Evolutionary conservation across 2,797 vertebrate species (phyloP), one percentile per base, ranked within the genome.

Genomic region (Aulostomus chinensis): DNA sequence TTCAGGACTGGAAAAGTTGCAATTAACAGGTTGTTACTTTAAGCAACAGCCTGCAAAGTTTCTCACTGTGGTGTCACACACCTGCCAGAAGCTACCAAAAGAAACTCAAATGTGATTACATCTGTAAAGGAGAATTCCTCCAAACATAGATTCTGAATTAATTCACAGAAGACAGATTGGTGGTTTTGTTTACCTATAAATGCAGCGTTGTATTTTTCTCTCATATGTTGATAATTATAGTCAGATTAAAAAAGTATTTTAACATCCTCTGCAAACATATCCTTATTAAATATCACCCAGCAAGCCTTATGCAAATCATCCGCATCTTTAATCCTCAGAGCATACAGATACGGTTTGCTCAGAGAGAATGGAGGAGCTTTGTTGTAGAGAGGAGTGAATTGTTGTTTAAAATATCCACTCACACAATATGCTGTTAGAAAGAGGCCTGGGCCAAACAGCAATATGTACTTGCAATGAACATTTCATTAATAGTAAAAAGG

Each of bases 71-170:
- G 20, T 58, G 42, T 47, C 33, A 34, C 8, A 12, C 28, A 56
- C 56, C 52, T 53, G 40, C 63, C 45, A 9, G 36, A 50, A 43
- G 42, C 37, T 37, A 38, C 66, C 42, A 65, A 65, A 69, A 54
- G 35, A 24, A 57, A 31, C 21, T 65, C 20, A 20, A 14, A 35
- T 51, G 33, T 14, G 6, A 57, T 34, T 21, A 25, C 24, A 18
- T 41, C 29, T 42, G 18, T 24, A 48, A 36, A 15, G 11, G 8
- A 51, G 18, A 37, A 30, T 4, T 32, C 2, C 12, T 46, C 7
- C 10, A 32, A 29, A 12, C 41, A 30, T 29, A n/a, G 16, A 45
- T 4, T 20, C 34, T 28, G 24, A 48, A 35, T 50, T 15, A 25
- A 20, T 22, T 37, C 10, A 32, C 3, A 18, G 20, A 12, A 13